Base-by-base conservation (phyloP, 2,797 vertebrate species). In the Characodon lateralis region DNA sequence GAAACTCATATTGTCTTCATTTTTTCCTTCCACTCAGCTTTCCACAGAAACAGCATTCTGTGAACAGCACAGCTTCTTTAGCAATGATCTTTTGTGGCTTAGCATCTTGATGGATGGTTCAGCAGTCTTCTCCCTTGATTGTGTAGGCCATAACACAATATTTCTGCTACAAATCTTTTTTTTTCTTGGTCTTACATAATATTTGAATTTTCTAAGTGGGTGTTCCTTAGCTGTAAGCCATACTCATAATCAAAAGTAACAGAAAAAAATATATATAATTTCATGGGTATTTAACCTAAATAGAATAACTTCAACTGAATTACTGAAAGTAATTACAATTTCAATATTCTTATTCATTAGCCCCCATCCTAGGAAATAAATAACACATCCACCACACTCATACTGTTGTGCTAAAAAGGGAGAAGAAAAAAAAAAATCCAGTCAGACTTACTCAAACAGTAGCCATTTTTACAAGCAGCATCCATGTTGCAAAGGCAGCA, bases 391-490 rank as follows among this genome's bases (percentile, higher is more conserved):
- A 81, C 74, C 76, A 77, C 0, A 31, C 75, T 20, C 55, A 72
- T 59, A 46, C 48, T 76, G 46, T 71, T 72, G 79, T 78, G 59
- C 68, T 9, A 31, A 31, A 5, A 0, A 2, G 10, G 13, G n/a
- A n/a, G n/a, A n/a, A n/a, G n/a, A 43, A 2, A 39, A 22, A 39
- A 41, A 41, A 10, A 22, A 65, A 51, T 3, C 41, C 43, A 80
- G 70, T n/a, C 73, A 79, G 48, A 78, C 31, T n/a, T 43, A 28
- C 55, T 46, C 58, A 83, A 71, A 83, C 72, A 82, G 89, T 26
- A 81, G 89, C 87, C 85, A 87, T 92, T 79, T 91, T 90, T 87
- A 77, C 61, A 48, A 61, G 72, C 87, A 83, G 88, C 85, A 65
- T 90, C 89, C 85, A 85, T 90, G 83, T 88, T 91, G 79, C 83